A percentile compares a stretch with the other conserved stretches of the same genome.
phyloP scores from a whole-genome alignment of 2,113 vertebrate genomes.

The Nothoprocta perdicaria region DNA sequence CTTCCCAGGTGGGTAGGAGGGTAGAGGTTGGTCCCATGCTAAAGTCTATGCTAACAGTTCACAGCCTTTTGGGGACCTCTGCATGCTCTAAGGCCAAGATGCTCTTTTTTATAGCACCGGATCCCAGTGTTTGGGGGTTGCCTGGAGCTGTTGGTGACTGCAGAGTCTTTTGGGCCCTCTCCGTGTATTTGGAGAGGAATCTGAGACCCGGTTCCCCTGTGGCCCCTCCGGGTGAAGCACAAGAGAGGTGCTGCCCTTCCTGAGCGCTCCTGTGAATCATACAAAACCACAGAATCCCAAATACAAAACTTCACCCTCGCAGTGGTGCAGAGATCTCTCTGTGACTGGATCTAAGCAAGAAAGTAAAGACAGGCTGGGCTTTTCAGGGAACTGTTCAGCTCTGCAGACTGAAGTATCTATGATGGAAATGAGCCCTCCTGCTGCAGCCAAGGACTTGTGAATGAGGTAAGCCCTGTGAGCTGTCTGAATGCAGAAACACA shows the following conservation, averaged over 20 bases:
- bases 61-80: neutral
- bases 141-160: neutral
- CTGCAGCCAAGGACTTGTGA: neutral
- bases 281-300: no score
- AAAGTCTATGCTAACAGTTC: neutral
- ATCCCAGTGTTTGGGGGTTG: neutral
- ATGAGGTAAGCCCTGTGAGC: neutral
- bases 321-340: fast-evolving
- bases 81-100: neutral
- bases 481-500: neutral
- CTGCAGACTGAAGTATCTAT: neutral
- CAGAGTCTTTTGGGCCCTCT: neutral
- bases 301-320: neutral
- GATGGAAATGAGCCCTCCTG: neutral
- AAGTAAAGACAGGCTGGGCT: neutral
- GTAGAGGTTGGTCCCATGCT: neutral
- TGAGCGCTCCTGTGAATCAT: fast-evolving
- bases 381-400: neutral
- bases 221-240: fast-evolving
- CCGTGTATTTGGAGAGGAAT: neutral
- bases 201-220: fast-evolving
- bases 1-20: fast-evolving
- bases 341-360: fast-evolving
- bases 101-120: neutral
- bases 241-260: fast-evolving